Conservation (phyloP, 2,888 invertebrate species). For the Lasioglossum oenotherae region DNA sequence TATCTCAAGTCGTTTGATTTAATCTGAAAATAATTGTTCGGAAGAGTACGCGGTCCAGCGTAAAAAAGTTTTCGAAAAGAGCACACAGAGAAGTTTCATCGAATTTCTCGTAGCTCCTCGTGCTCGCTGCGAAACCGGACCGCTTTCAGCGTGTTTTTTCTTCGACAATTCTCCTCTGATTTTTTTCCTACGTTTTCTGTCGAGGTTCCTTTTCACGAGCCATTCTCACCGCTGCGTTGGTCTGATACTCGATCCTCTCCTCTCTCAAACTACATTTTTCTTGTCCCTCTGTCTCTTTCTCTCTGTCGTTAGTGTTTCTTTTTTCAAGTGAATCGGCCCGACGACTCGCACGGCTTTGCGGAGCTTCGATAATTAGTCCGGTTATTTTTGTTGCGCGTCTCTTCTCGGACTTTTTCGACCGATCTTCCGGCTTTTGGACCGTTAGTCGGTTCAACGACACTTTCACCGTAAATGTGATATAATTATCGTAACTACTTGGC, state of each 20-base stretch:
- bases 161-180: not conserved
- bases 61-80: not conserved
- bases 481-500: conserved; percentile 21
- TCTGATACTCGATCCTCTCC: not conserved
- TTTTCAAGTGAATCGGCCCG: not conserved
- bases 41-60: not conserved
- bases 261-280: not conserved
- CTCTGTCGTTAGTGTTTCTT: not conserved
- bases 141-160: not conserved
- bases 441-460: not conserved
- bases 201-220: not conserved
- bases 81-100: not conserved
- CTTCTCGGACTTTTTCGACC: not conserved
- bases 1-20: not conserved
- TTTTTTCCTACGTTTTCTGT: not conserved
- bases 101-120: not conserved
- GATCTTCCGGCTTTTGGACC: not conserved
- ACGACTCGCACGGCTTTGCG: not conserved
- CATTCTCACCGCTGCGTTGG: not conserved
- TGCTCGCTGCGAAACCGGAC: not conserved
- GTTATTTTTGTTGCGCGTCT: not conserved
- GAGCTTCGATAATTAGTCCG: not conserved
- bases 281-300: not conserved
- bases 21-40: not conserved
- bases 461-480: conserved; percentile 6